These are phyloP conservation scores for Trachelus stipa DNA, from an alignment of 2,888 invertebrate species.

Conservation along the genomic window DNA sequence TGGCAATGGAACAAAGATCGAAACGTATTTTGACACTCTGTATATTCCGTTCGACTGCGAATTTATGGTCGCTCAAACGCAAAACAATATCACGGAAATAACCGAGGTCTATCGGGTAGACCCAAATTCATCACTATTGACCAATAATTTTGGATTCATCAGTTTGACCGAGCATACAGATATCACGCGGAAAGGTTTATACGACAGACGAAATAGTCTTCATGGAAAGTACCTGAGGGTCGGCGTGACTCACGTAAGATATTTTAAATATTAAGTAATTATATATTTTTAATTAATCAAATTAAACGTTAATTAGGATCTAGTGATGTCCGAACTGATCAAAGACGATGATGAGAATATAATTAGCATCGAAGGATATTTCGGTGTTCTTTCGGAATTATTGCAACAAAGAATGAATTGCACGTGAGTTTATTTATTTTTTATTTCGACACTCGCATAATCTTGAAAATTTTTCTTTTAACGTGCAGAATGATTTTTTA, in stretches of 20 bases:
- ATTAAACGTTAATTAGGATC: background rate
- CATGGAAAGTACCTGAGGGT: slow-evolving; percentile 53
- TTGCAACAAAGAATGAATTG: too few species aligned
- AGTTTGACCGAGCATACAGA: slow-evolving; percentile 37
- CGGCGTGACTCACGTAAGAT: slow-evolving; percentile 43
- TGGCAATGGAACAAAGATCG: slow-evolving; percentile 41
- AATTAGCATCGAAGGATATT: too few species aligned
- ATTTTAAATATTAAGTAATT: slow-evolving; percentile 1
- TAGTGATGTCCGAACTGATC: background rate
- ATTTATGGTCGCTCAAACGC: slow-evolving; percentile 44
- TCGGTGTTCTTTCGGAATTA: too few species aligned
- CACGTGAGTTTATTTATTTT: too few species aligned
- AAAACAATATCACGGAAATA: slow-evolving; percentile 37
- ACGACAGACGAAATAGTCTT: slow-evolving; percentile 55
- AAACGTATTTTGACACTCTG: slow-evolving; percentile 50
- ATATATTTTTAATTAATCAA: slow-evolving; percentile 6
- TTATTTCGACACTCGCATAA: too few species aligned
- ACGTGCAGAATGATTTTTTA: slow-evolving; percentile 31
- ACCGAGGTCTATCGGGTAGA: slow-evolving; percentile 52
- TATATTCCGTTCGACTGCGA: slow-evolving; percentile 58
- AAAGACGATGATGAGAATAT: too few species aligned
- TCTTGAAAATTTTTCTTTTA: too few species aligned
- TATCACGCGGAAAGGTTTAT: slow-evolving; percentile 45
- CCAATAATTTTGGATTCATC: slow-evolving; percentile 49
- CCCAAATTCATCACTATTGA: background rate